Evolutionary conservation across 2,113 vertebrate genomes (phyloP).

Genomic region (Eulemur rufifrons): DNA sequence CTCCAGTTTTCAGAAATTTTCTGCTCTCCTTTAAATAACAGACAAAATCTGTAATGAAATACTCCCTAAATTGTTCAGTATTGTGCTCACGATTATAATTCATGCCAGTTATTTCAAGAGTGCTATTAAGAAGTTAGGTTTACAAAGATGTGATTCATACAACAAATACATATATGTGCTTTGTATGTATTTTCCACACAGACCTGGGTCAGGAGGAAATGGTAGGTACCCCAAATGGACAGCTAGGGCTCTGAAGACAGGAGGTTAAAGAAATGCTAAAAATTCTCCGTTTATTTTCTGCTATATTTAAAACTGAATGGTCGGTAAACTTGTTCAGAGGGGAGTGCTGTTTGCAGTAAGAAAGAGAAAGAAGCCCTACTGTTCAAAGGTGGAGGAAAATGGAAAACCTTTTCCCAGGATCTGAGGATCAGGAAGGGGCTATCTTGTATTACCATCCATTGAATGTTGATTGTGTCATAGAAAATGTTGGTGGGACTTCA

Average conservation of each 20-base stretch:
- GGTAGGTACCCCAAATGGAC: slow-evolving; percentile 18
- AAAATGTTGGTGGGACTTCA: background rate
- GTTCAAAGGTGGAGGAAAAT: background rate
- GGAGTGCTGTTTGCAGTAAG: slow-evolving; percentile 33
- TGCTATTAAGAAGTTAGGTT: slow-evolving; percentile 44
- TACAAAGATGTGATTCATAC: slow-evolving; percentile 45
- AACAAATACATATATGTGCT: background rate
- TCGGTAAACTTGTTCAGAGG: background rate
- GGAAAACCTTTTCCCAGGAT: background rate
- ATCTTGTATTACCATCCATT: background rate
- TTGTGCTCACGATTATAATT: slow-evolving; percentile 22
- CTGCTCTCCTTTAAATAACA: slow-evolving; percentile 17
- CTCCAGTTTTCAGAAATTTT: slow-evolving; percentile 26
- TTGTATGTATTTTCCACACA: slow-evolving; percentile 14
- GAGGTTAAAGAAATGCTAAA: slow-evolving; percentile 26
- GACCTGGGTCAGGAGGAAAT: background rate
- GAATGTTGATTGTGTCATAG: background rate
- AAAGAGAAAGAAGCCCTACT: background rate
- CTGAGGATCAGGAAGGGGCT: background rate
- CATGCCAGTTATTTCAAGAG: slow-evolving; percentile 42
- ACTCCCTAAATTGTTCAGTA: slow-evolving; percentile 20
- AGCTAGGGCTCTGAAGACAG: background rate
- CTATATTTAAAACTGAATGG: slow-evolving; percentile 51
- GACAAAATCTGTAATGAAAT: slow-evolving; percentile 66
- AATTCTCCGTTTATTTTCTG: slow-evolving; percentile 50